A percentile compares a stretch with the other conserved stretches of the same genome.
These are phyloP conservation scores for Leptarthrus brevirostris DNA, from an alignment of 2,888 invertebrate genomes.

Conservation along the genomic window DNA sequence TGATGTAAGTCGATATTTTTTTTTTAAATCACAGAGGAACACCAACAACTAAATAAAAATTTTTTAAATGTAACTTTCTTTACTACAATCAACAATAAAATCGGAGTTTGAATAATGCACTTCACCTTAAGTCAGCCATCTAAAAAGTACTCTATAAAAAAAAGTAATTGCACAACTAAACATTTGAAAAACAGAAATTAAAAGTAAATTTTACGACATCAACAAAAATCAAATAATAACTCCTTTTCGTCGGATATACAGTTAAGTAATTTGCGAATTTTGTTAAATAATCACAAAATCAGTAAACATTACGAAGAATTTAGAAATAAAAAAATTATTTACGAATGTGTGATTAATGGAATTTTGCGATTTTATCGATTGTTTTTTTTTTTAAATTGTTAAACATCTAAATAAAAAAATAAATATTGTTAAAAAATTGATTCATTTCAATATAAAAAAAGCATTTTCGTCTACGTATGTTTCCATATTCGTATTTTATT, in stretches of 20 bases:
- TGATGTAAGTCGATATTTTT: too few relatives aligned
- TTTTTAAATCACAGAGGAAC: too few relatives aligned
- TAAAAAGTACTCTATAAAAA: conserved; percentile 13
- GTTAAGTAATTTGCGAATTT: conserved; percentile 32
- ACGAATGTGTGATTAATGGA: conserved; percentile 50
- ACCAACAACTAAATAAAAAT: too few relatives aligned
- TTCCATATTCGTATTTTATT: neutral
- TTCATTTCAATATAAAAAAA: neutral
- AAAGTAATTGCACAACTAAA: neutral
- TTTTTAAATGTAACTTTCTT: conserved; percentile 26
- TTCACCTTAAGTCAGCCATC: conserved; percentile 21
- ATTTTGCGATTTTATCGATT: conserved; percentile 33
- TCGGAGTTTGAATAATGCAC: conserved; percentile 21
- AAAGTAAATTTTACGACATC: too few relatives aligned
- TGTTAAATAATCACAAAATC: conserved; percentile 23
- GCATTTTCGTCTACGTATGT: neutral
- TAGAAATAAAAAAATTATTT: conserved; percentile 45
- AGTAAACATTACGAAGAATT: conserved; percentile 39
- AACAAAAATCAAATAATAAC: conserved; percentile 24
- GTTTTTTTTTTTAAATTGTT: conserved; percentile 32
- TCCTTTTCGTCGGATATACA: conserved; percentile 12
- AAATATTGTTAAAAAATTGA: neutral
- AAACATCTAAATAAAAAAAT: conserved; percentile 18
- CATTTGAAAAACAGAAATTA: conserved; percentile 1
- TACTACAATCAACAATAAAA: neutral